phyloP scores from a whole-genome alignment of 2,113 vertebrate species.

The Nansenia antarctica region DNA sequence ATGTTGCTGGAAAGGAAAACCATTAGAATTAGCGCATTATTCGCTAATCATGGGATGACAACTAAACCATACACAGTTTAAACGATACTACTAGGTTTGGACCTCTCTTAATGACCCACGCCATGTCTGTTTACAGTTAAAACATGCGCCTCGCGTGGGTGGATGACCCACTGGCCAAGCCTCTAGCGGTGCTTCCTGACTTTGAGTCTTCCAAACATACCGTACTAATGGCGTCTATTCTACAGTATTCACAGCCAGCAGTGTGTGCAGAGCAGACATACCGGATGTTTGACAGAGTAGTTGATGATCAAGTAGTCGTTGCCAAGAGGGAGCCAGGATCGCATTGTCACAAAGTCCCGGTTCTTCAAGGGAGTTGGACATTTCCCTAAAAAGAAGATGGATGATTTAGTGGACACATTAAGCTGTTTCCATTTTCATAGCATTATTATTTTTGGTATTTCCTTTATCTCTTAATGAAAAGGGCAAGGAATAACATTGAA shows the following conservation, averaged over 20 bases:
- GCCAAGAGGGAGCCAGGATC: constrained; percentile 87
- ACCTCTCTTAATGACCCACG: not conserved
- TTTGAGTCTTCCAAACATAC: not conserved
- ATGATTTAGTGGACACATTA: not conserved
- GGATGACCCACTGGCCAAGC: not conserved
- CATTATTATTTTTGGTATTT: not conserved
- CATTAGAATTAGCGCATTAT: not conserved
- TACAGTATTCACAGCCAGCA: not conserved
- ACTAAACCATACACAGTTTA: not conserved
- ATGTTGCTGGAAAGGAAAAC: constrained; percentile 75
- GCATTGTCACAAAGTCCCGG: constrained; percentile 86
- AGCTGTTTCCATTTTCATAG: not conserved
- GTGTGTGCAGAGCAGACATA: constrained; percentile 49
- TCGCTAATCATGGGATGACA: not conserved
- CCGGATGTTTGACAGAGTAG: constrained; percentile 87
- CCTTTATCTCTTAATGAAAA: too few relatives aligned
- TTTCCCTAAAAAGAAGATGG: constrained; percentile 52
- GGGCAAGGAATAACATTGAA: too few relatives aligned
- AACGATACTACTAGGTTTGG: not conserved
- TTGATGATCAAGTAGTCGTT: constrained; percentile 90
- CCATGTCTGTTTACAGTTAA: not conserved
- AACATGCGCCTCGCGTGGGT: not conserved
- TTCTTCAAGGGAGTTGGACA: constrained; percentile 85
- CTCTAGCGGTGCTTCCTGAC: not conserved
- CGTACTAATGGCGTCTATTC: not conserved